Conservation (phyloP, 2,113 vertebrate species). For the Podilymbus podiceps region DNA sequence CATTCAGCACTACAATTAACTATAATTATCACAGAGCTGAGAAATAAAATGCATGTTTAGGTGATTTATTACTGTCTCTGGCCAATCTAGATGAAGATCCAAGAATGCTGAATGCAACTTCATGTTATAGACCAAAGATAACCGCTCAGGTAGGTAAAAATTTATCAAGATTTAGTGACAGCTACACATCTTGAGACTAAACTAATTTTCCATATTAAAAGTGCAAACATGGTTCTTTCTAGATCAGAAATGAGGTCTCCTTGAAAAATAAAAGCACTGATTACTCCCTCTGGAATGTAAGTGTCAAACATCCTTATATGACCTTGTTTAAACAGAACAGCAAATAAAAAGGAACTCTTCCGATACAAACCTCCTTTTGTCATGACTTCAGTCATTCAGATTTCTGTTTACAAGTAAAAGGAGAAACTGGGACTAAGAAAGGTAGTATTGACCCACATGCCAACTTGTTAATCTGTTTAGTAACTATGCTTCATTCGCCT, state of each 20-base stretch:
- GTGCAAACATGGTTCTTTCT: background rate
- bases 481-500: background rate
- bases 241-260: background rate
- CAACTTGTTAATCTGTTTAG: background rate
- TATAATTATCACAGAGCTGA: background rate
- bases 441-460: background rate
- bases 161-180: background rate
- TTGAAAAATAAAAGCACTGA: background rate
- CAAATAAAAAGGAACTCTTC: background rate
- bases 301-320: background rate
- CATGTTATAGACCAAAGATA: background rate
- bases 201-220: background rate
- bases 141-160: background rate
- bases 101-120: background rate
- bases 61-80: background rate
- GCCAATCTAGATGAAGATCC: background rate
- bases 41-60: background rate
- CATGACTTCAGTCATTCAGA: background rate
- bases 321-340: background rate
- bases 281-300: background rate
- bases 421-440: background rate
- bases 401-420: background rate
- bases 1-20: background rate
- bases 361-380: background rate
- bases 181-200: background rate